These are phyloP conservation scores for Fragum fragum DNA, from an alignment of 2,888 invertebrate species.

Conservation along the genomic window DNA sequence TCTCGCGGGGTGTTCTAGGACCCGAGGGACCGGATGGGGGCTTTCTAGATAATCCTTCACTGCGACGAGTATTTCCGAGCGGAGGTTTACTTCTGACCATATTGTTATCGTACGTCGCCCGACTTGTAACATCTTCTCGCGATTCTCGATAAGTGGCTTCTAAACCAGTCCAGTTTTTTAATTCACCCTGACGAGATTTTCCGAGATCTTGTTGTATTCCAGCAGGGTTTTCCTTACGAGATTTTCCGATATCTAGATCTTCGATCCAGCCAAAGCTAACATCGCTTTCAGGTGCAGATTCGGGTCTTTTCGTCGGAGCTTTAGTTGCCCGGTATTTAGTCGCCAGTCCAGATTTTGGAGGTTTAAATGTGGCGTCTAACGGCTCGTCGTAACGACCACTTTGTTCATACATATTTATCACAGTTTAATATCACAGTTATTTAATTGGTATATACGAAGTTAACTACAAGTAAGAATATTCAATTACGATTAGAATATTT, in stretches of 20 bases:
- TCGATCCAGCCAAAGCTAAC: slow-evolving; percentile 23
- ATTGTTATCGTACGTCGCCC: neutral
- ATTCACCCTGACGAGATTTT: slow-evolving; percentile 7
- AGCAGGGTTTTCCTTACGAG: neutral
- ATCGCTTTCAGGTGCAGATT: slow-evolving; percentile 6
- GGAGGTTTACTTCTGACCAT: slow-evolving; percentile 4
- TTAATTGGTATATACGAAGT: too few relatives aligned
- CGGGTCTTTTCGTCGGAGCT: neutral
- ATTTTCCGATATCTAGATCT: slow-evolving; percentile 2
- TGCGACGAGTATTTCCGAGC: neutral
- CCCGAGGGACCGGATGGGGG: neutral
- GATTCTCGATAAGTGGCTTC: neutral
- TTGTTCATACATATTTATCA: slow-evolving; percentile 19
- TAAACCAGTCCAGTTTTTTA: neutral
- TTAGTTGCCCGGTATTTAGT: slow-evolving; percentile 11
- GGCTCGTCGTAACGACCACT: slow-evolving; percentile 17
- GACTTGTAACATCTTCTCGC: neutral
- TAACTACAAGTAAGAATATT: too few relatives aligned
- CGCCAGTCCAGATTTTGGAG: slow-evolving; percentile 8
- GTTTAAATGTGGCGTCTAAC: neutral
- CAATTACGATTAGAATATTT: too few relatives aligned
- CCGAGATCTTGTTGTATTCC: neutral
- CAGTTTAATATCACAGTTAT: neutral
- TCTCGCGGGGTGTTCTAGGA: neutral
- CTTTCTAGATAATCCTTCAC: neutral